A percentile compares a stretch with the other conserved stretches of the same genome.
Conservation (phyloP, 1,140 invertebrate species). For the Eriocheir sinensis region DNA sequence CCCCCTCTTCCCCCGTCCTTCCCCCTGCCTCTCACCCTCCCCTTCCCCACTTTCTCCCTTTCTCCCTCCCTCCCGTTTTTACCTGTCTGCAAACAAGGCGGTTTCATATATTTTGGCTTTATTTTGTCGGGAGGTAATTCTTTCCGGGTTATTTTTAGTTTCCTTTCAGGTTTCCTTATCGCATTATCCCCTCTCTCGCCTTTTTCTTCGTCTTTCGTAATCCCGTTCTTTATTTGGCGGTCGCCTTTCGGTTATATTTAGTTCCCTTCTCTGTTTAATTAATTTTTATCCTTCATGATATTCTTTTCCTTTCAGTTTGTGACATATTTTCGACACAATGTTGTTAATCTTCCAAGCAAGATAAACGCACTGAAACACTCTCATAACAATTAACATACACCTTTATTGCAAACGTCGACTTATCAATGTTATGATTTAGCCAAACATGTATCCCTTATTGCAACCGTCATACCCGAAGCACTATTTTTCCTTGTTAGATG, state of each 20-base stretch:
- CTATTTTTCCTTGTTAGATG: too few species aligned
- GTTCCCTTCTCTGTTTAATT: neutral
- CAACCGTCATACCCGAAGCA: neutral
- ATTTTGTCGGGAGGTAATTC: too few species aligned
- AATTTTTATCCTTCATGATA: neutral
- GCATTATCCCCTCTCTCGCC: neutral
- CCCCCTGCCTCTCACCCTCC: neutral
- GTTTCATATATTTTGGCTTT: too few species aligned
- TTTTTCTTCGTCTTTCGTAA: neutral
- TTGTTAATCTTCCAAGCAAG: neutral
- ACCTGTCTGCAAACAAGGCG: neutral
- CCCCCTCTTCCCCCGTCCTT: neutral
- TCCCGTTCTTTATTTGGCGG: neutral
- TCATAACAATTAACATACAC: neutral
- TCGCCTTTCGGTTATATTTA: neutral
- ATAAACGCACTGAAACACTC: neutral
- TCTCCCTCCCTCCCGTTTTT: neutral
- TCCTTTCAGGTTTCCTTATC: too few species aligned
- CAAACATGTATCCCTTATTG: neutral
- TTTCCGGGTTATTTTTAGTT: too few species aligned
- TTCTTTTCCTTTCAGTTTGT: neutral
- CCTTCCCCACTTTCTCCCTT: neutral
- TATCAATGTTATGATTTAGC: neutral
- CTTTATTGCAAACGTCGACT: neutral
- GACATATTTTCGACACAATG: neutral